phyloP scores from a whole-genome alignment of 2,113 vertebrate species.

The Centrocercus urophasianus region DNA sequence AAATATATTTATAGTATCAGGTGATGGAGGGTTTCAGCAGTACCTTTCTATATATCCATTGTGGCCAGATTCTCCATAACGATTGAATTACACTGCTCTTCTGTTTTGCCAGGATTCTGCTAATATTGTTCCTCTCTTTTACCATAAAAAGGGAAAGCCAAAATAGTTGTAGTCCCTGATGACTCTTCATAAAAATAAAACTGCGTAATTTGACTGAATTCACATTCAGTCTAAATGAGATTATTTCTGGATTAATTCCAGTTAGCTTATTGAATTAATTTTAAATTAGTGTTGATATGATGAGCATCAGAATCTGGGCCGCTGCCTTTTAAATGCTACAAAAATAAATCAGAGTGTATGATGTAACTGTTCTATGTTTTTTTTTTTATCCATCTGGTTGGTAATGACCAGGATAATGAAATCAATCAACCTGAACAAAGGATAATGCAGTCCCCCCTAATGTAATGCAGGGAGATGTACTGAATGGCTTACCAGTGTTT shows the following conservation, averaged over 20 bases:
- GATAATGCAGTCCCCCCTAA: constrained; percentile 27
- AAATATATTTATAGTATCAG: neutral
- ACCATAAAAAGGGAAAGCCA: neutral
- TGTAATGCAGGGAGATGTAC: neutral
- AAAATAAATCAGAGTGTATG: constrained; percentile 5
- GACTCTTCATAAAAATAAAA: constrained; percentile 21
- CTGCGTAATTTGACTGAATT: constrained; percentile 37
- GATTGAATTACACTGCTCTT: neutral
- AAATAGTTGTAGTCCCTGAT: constrained; percentile 24
- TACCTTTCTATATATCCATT: neutral
- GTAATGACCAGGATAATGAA: constrained; percentile 56
- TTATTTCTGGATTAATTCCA: constrained; percentile 42
- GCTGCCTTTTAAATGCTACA: constrained; percentile 9
- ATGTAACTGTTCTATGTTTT: neutral
- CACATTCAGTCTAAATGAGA: constrained; percentile 21
- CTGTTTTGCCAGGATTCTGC: constrained; percentile 36
- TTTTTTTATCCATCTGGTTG: constrained; percentile 44
- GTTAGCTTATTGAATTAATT: constrained; percentile 50
- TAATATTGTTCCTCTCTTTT: constrained; percentile 14
- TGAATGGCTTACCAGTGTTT: constrained; percentile 13
- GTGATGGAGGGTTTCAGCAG: neutral
- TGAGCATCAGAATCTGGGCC: constrained; percentile 27
- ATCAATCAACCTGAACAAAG: constrained; percentile 39
- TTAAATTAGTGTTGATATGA: neutral
- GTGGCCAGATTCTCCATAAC: constrained; percentile 2